These are phyloP conservation scores for Seira sanloemensis DNA, from an alignment of 2,888 invertebrate species.

Conservation along the genomic window DNA sequence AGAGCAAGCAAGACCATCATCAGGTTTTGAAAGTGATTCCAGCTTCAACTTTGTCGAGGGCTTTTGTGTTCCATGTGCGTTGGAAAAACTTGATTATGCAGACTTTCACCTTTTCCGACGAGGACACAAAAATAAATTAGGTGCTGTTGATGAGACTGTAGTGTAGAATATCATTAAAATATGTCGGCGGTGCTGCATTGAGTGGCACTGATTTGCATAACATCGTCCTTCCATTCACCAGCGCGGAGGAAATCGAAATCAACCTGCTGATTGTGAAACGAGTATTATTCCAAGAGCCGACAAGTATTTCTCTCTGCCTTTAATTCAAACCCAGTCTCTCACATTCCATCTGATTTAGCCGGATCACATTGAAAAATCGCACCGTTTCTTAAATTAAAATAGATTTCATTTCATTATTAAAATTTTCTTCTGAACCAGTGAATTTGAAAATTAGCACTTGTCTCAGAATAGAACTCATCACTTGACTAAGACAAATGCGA, in stretches of 20 bases:
- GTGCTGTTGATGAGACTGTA: too few species aligned
- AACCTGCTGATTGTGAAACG: slow-evolving; percentile 51
- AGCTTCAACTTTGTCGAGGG: too few species aligned
- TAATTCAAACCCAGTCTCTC: neutral
- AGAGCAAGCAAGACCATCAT: too few species aligned
- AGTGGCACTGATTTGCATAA: slow-evolving; percentile 36
- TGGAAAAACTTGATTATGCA: too few species aligned
- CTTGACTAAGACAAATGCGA: neutral
- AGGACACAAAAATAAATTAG: too few species aligned
- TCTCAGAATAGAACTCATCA: neutral
- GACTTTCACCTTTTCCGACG: too few species aligned
- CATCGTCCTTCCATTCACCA: slow-evolving; percentile 15
- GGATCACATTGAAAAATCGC: slow-evolving; percentile 16
- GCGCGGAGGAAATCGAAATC: slow-evolving; percentile 23
- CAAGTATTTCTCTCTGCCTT: neutral
- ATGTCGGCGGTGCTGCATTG: slow-evolving; percentile 6
- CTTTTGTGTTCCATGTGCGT: too few species aligned
- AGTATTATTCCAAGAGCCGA: neutral
- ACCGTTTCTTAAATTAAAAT: neutral
- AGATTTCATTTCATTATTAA: slow-evolving; percentile 44
- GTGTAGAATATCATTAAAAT: slow-evolving; percentile 2
- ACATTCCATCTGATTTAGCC: neutral
- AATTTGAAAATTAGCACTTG: slow-evolving; percentile 40
- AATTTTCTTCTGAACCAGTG: slow-evolving; percentile 54
- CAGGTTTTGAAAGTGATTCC: too few species aligned